These are phyloP conservation scores for Ciona savignyi DNA, from an alignment of 23 tunicate genomes.

Conservation along the genomic window DNA sequence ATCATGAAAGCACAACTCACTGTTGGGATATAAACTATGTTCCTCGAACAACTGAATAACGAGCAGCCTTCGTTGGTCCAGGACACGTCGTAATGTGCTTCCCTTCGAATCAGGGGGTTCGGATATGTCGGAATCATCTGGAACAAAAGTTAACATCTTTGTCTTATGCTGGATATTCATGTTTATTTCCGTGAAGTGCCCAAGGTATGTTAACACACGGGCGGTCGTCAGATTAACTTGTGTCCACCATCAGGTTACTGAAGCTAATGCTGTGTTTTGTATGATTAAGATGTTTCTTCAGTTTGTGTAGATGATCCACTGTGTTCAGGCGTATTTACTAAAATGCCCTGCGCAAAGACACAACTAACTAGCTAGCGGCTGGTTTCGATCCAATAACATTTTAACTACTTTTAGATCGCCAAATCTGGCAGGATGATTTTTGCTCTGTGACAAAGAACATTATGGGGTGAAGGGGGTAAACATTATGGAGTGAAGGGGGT, in stretches of 20 bases:
- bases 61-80: slow-evolving; percentile 67
- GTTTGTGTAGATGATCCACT: too few relatives aligned
- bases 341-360: too few relatives aligned
- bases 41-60: slow-evolving; percentile 75
- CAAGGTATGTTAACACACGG: not conserved
- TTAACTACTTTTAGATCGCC: too few relatives aligned
- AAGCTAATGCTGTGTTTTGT: too few relatives aligned
- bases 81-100: slow-evolving; percentile 57
- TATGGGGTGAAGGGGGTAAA: too few relatives aligned
- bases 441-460: too few relatives aligned
- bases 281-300: too few relatives aligned
- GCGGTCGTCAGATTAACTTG: not conserved
- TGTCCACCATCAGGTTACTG: not conserved
- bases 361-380: too few relatives aligned
- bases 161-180: slow-evolving; percentile 6
- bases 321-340: too few relatives aligned
- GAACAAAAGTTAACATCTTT: not conserved
- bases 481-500: too few relatives aligned
- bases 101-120: slow-evolving; percentile 94
- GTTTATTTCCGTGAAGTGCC: not conserved
- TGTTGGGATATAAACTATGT: slow-evolving; percentile 61
- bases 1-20: slow-evolving; percentile 17
- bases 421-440: too few relatives aligned
- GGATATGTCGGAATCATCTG: slow-evolving; percentile 64
- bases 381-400: too few relatives aligned